These are phyloP conservation scores for Mimas tiliae DNA, from an alignment of 2,888 invertebrate species.

Conservation along the genomic window DNA sequence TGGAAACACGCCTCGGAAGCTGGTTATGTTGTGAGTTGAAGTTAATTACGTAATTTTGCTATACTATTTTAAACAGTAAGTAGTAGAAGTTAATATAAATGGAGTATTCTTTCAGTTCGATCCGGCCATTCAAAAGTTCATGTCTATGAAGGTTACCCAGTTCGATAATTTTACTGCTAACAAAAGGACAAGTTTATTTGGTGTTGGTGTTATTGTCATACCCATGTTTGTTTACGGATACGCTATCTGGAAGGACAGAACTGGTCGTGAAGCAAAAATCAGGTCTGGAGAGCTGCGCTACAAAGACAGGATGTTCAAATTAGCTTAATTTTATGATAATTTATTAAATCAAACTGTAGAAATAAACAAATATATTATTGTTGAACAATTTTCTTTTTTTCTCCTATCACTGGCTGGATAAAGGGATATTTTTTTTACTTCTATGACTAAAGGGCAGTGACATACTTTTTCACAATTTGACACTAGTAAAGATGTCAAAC, in stretches of 20 bases:
- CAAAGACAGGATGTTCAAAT: constrained; percentile 89
- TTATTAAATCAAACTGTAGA: constrained; percentile 28
- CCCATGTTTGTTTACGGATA: constrained; percentile 85
- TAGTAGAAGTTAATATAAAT: neutral
- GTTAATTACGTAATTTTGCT: constrained; percentile 71
- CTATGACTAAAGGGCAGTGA: neutral
- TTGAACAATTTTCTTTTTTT: constrained; percentile 5
- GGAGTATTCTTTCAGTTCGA: constrained; percentile 88
- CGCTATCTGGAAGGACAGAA: constrained; percentile 80
- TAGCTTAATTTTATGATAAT: constrained; percentile 70
- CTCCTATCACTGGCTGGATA: constrained; percentile 12
- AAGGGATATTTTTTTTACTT: neutral
- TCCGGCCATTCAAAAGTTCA: constrained; percentile 89
- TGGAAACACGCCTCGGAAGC: constrained; percentile 87
- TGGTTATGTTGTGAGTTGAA: constrained; percentile 88
- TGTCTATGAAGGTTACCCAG: constrained; percentile 88
- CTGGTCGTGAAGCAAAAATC: constrained; percentile 81
- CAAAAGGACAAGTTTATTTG: constrained; percentile 79
- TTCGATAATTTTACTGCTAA: constrained; percentile 89
- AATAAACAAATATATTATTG: constrained; percentile 39
- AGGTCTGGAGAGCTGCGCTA: constrained; percentile 91
- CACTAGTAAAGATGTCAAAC: constrained; percentile 42
- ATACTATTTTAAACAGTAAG: constrained; percentile 30
- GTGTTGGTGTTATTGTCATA: constrained; percentile 78
- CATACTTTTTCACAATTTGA: too few species aligned